phyloP scores from a whole-genome alignment of 92 coral and sea anemone genomes.

The Epizoanthus scotinus region DNA sequence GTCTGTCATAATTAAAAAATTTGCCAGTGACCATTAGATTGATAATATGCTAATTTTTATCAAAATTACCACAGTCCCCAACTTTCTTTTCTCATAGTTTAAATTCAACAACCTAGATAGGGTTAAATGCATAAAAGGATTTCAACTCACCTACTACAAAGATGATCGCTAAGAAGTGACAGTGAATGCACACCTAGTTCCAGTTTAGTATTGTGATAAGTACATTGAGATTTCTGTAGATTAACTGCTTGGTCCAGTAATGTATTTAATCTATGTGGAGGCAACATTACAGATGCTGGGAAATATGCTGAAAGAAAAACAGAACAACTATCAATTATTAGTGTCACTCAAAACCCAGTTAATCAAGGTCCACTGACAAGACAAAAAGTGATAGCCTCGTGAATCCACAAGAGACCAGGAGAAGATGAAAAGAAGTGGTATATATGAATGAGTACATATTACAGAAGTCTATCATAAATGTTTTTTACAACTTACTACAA shows the following conservation, averaged over 20 bases:
- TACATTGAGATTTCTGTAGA: constrained; percentile 93
- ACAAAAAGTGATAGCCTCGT: not conserved
- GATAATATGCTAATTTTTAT: too few relatives aligned
- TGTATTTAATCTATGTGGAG: constrained; percentile 94
- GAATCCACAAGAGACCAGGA: too few relatives aligned
- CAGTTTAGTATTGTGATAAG: constrained; percentile 85
- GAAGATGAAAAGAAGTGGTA: too few relatives aligned
- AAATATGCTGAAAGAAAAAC: constrained; percentile 79
- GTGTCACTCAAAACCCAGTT: not conserved
- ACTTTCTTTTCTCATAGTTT: too few relatives aligned
- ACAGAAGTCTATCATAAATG: too few relatives aligned
- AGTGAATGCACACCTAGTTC: constrained; percentile 87
- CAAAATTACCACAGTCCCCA: too few relatives aligned
- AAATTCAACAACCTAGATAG: too few relatives aligned
- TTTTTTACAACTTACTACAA: too few relatives aligned
- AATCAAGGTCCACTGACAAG: not conserved
- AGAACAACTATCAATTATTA: not conserved
- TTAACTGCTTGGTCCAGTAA: constrained; percentile 92
- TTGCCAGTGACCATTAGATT: too few relatives aligned
- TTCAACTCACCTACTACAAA: constrained; percentile 79
- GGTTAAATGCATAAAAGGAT: not conserved
- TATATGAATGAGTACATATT: too few relatives aligned
- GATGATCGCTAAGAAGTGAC: constrained; percentile 92
- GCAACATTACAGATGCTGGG: constrained; percentile 98
- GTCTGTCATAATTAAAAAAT: too few relatives aligned